phyloP scores from a whole-genome alignment of 2,888 invertebrate genomes.

The Drosophila atroscutellata region DNA sequence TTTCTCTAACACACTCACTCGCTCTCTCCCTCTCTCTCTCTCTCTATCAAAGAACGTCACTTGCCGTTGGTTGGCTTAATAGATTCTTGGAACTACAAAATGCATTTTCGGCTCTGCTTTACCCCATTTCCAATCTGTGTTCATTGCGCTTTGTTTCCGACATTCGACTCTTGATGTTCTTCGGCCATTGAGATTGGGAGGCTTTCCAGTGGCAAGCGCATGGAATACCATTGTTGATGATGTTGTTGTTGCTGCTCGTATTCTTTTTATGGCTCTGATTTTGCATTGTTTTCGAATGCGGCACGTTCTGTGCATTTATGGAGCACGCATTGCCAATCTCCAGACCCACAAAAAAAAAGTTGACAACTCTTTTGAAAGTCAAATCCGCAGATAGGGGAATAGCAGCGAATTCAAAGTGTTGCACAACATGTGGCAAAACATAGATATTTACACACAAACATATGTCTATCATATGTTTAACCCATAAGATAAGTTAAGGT shows the following conservation, averaged over 20 bases:
- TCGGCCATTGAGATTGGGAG: slow-evolving; percentile 25
- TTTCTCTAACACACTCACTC: not conserved
- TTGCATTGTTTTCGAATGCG: slow-evolving; percentile 68
- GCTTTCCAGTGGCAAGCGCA: slow-evolving; percentile 3
- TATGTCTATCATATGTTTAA: too few relatives aligned
- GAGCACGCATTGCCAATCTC: slow-evolving; percentile 51
- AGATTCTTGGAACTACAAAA: slow-evolving; percentile 50
- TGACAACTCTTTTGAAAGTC: slow-evolving; percentile 5
- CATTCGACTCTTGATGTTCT: slow-evolving; percentile 33
- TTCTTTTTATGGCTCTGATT: slow-evolving; percentile 29
- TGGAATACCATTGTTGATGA: slow-evolving; percentile 27
- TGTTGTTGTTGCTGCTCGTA: slow-evolving; percentile 17
- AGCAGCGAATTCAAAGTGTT: slow-evolving; percentile 4
- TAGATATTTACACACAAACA: not conserved
- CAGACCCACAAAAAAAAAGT: slow-evolving; percentile 14
- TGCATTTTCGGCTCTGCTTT: slow-evolving; percentile 36
- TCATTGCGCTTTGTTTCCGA: slow-evolving; percentile 31
- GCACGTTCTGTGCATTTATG: slow-evolving; percentile 75
- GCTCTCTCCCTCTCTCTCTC: not conserved
- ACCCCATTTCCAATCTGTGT: slow-evolving; percentile 51
- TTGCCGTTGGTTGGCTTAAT: slow-evolving; percentile 34
- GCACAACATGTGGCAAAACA: slow-evolving; percentile 14
- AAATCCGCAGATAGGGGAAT: slow-evolving; percentile 8
- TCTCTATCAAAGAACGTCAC: slow-evolving; percentile 15
- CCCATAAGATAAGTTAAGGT: not conserved